A percentile compares a stretch with the other conserved stretches of the same genome.
These are phyloP conservation scores for Mimachlamys varia DNA, from an alignment of 2,888 invertebrate genomes.

Conservation along the genomic window DNA sequence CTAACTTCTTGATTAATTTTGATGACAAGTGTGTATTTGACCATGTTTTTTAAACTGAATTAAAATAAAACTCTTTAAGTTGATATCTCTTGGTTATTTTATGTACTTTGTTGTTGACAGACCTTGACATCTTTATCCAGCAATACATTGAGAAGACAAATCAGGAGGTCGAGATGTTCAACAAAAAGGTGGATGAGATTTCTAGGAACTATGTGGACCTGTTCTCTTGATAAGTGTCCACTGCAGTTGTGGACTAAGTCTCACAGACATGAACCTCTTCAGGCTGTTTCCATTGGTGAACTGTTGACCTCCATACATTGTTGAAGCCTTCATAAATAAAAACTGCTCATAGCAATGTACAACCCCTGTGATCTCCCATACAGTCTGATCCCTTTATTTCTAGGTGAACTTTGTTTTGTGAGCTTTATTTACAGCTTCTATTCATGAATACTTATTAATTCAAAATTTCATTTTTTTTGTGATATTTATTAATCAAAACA, in stretches of 20 bases:
- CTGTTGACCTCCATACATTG: not conserved
- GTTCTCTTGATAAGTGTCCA: conserved; percentile 59
- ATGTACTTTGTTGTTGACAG: conserved; percentile 57
- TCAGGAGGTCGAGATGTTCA: conserved; percentile 69
- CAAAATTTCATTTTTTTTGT: too few species aligned
- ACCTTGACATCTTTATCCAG: conserved; percentile 71
- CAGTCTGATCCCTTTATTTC: too few species aligned
- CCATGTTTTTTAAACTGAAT: too few species aligned
- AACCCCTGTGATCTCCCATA: too few species aligned
- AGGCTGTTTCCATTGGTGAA: not conserved
- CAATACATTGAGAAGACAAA: conserved; percentile 70
- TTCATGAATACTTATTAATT: not conserved
- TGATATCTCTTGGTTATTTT: not conserved
- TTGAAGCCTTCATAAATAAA: too few species aligned
- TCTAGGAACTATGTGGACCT: conserved; percentile 67
- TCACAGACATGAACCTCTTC: not conserved
- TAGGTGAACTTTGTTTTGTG: too few species aligned
- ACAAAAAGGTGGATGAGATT: conserved; percentile 66
- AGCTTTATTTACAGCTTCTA: too few species aligned
- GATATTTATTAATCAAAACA: too few species aligned
- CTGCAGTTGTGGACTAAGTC: not conserved
- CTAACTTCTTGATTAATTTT: too few species aligned
- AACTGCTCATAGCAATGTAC: too few species aligned
- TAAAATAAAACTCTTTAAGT: too few species aligned
- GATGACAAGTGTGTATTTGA: too few species aligned